Evolutionary conservation across 2,888 invertebrate genomes (phyloP), one percentile per base, ranked within the genome.

Genomic region (Oligia fasciuncula): DNA sequence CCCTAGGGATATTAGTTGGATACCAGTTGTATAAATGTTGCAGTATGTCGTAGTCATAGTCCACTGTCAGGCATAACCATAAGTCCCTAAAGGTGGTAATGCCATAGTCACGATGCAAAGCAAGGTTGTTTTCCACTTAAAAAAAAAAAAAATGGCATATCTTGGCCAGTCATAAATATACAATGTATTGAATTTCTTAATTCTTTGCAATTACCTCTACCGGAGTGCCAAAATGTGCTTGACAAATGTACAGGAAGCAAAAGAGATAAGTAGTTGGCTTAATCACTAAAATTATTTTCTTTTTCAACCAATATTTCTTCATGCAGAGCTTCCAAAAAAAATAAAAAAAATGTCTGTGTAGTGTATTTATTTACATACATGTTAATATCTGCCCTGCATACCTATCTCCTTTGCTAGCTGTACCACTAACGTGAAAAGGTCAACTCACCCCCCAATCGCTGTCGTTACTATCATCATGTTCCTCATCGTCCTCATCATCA

Each of bases 401-500:
- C n/a, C 5, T 19, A 19, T 23, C n/a, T 78, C 14, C 49, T 57
- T 78, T 72, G 71, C 14, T 17, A 49, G 9, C n/a, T 72, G 9
- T 23, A 67, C 29, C 17, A 29, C 23, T n/a, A 49, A 23, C 11
- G 0, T 35, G 14, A 40, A 71, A 60, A 66, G 17, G 23, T 70
- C 29, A 23, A 83, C 88, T 87, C 63, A 88, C 88, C 77, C 85
- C 84, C 69, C 77, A 82, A 77, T 86, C 86, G 5, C 86, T 86
- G 35, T 86, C 80, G 73, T 85, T 79, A 72, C 83, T 80, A 19
- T 88, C 82, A 49, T 87, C 85, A 4, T 76, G 62, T 65, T 85
- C 72, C 1, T 88, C 85, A 0, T 97, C 97, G 0, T 97, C 94
- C 6, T 96, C 93, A 1, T 81, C 85, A 9, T 77, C 76, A 13